Conservation (phyloP, 2,888 invertebrate genomes). For the Sturmia bella region DNA sequence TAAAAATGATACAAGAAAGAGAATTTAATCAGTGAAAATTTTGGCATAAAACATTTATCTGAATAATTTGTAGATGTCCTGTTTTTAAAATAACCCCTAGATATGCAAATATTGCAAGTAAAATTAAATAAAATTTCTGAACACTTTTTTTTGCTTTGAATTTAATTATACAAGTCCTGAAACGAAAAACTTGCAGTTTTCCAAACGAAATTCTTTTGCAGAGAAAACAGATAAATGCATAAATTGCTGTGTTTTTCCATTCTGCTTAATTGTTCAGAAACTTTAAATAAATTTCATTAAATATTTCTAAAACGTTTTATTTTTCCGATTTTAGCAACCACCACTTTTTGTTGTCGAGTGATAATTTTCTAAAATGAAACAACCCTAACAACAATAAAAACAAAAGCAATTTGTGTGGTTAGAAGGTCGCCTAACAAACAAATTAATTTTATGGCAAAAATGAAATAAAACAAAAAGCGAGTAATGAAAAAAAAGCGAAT, state of each 20-base stretch:
- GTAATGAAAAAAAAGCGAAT: constrained; percentile 29
- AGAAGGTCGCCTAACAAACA: constrained; percentile 69
- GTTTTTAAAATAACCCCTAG: background rate
- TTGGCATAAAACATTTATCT: no score
- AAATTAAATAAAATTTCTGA: constrained; percentile 59
- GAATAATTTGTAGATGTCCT: no score
- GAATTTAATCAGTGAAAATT: no score
- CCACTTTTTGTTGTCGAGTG: constrained; percentile 21
- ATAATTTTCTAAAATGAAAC: constrained; percentile 49
- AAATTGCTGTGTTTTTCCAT: constrained; percentile 1
- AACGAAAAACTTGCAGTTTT: constrained; percentile 33
- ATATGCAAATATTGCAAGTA: constrained; percentile 32
- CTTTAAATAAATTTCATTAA: constrained; percentile 62
- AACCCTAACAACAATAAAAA: constrained; percentile 43
- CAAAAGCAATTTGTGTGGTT: constrained; percentile 67
- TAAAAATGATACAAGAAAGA: no score
- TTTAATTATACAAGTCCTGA: constrained; percentile 53
- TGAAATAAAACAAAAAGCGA: constrained; percentile 4
- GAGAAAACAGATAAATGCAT: constrained; percentile 52
- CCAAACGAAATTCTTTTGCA: background rate
- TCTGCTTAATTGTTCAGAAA: constrained; percentile 24
- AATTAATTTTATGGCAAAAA: constrained; percentile 67
- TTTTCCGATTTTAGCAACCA: background rate
- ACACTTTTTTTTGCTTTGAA: constrained; percentile 44
- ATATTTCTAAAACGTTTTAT: constrained; percentile 10